phyloP scores from a whole-genome alignment of 2,888 invertebrate genomes.

The Xanthorhoe spadicearia region DNA sequence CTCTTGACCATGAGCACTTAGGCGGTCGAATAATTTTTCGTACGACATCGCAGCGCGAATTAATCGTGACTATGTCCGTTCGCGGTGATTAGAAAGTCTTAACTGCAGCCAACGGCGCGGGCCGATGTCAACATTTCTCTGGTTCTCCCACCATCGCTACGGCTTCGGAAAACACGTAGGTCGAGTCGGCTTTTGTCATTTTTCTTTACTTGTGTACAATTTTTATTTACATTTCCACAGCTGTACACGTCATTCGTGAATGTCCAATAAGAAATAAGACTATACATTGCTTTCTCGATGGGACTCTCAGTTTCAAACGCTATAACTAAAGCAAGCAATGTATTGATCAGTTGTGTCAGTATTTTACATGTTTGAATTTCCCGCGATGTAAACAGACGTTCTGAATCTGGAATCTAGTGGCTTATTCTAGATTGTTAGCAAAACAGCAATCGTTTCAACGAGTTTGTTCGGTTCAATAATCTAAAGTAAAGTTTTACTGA shows the following conservation, averaged over 20 bases:
- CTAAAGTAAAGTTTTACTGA: no score
- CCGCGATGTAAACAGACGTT: conserved; percentile 22
- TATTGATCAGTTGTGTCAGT: conserved; percentile 3
- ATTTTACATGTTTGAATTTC: conserved; percentile 18
- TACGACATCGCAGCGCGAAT: conserved; percentile 75
- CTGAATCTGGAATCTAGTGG: conserved; percentile 8
- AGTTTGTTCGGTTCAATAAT: no score
- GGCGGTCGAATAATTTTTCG: conserved; percentile 78
- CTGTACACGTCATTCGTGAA: conserved; percentile 21
- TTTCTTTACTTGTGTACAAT: conserved; percentile 41
- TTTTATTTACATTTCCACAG: conserved; percentile 35
- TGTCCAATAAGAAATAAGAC: conserved; percentile 2
- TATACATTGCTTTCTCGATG: conserved; percentile 21
- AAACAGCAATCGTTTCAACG: no score
- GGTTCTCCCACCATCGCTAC: conserved; percentile 72
- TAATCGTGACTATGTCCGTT: conserved; percentile 48
- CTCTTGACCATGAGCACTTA: conserved; percentile 89
- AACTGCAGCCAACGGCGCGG: conserved; percentile 63
- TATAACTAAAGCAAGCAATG: conserved; percentile 10
- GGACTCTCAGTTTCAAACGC: background rate
- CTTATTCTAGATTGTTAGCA: background rate
- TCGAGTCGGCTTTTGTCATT: conserved; percentile 46
- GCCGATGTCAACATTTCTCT: conserved; percentile 68
- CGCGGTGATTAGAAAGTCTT: conserved; percentile 79
- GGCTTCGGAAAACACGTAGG: conserved; percentile 68